Evolutionary conservation across 2,113 vertebrate species (phyloP).

Genomic region (Cyanoliseus patagonus): DNA sequence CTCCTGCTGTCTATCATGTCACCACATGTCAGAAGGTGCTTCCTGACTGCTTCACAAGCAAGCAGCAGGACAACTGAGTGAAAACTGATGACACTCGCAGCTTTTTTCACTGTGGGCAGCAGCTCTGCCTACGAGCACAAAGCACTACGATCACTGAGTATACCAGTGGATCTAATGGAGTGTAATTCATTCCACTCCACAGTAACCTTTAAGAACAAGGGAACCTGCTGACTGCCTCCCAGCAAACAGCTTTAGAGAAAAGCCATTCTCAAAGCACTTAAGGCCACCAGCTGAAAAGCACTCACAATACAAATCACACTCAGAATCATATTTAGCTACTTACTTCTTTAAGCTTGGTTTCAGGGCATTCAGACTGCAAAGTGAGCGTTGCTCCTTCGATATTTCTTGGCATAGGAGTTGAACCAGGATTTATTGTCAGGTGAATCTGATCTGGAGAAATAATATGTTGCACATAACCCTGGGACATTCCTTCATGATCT

Average conservation of each 20-base stretch:
- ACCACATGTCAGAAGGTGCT: accelerated
- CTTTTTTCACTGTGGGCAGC: not conserved
- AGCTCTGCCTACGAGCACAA: not conserved
- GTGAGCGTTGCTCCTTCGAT: constrained; percentile 97
- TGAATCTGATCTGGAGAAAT: constrained; percentile 98
- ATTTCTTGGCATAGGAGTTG: constrained; percentile 97
- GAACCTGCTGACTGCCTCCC: not conserved
- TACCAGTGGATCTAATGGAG: accelerated
- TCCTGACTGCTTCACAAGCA: not conserved
- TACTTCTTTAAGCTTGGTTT: constrained; percentile 96
- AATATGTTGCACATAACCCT: constrained; percentile 98
- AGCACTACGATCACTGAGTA: accelerated
- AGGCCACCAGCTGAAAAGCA: not conserved
- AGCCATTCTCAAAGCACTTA: not conserved
- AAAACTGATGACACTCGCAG: not conserved
- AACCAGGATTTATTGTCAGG: constrained; percentile 96
- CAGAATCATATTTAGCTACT: not conserved
- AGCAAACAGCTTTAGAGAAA: not conserved
- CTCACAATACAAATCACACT: not conserved
- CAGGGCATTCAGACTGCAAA: constrained; percentile 95
- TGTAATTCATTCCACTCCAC: accelerated
- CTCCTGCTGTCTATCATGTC: not conserved
- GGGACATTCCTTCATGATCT: constrained; percentile 93
- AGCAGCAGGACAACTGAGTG: not conserved
- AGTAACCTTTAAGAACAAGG: not conserved